Evolutionary conservation across 2,888 invertebrate genomes (phyloP).

Genomic region (Drosophila silvestris): DNA sequence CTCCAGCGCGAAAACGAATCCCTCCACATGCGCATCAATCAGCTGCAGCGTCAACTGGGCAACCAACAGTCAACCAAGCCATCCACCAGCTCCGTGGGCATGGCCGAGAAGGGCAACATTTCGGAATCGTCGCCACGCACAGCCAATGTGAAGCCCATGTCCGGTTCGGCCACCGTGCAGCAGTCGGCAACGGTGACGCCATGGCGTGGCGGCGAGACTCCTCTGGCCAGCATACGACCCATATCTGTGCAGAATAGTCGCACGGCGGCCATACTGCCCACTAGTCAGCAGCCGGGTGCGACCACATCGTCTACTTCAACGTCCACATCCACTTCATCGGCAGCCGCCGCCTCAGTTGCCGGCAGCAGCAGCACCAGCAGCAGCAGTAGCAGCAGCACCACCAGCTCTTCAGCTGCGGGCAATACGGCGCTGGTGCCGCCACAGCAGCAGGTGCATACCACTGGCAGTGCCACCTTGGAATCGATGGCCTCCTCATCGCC

Average conservation of each 20-base stretch:
- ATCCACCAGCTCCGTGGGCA: slow-evolving; percentile 88
- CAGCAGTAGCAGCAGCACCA: slow-evolving; percentile 47
- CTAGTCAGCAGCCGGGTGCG: slow-evolving; percentile 85
- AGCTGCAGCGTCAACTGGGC: slow-evolving; percentile 89
- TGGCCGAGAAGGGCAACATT: slow-evolving; percentile 86
- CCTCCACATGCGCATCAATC: slow-evolving; percentile 89
- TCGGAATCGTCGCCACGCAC: slow-evolving; percentile 89
- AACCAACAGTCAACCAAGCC: slow-evolving; percentile 89
- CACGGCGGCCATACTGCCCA: slow-evolving; percentile 92
- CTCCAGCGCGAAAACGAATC: slow-evolving; percentile 89
- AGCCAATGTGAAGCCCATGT: slow-evolving; percentile 97
- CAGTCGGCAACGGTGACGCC: slow-evolving; percentile 87
- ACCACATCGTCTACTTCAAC: slow-evolving; percentile 71
- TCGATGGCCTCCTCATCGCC: slow-evolving; percentile 88
- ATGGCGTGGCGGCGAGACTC: slow-evolving; percentile 92
- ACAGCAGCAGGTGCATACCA: slow-evolving; percentile 88
- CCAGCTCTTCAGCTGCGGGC: slow-evolving; percentile 62
- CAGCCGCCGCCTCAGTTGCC: slow-evolving; percentile 49
- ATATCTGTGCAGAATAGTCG: slow-evolving; percentile 91
- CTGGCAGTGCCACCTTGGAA: slow-evolving; percentile 85
- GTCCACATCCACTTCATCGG: slow-evolving; percentile 75
- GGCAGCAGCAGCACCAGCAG: slow-evolving; percentile 55
- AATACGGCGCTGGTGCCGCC: slow-evolving; percentile 87
- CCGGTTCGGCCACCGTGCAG: slow-evolving; percentile 87
- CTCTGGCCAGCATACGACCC: slow-evolving; percentile 96